Conservation (phyloP, 2,113 vertebrate genomes). For the Lucifuga dentata region DNA sequence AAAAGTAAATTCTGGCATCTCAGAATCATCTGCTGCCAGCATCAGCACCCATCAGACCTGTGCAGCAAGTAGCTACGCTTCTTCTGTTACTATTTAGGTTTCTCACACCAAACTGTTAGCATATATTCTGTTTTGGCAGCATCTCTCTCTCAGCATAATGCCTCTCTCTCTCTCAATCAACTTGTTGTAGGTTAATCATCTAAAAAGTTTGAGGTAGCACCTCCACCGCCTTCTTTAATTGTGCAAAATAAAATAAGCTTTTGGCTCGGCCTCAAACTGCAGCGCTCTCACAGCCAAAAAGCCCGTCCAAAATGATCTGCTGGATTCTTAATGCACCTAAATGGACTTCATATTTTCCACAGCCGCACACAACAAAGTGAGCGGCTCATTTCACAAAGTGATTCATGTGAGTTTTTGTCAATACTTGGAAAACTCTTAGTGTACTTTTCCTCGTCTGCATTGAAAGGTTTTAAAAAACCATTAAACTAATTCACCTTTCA, state of each 20-base stretch:
- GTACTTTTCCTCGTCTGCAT: not conserved
- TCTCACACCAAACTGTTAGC: slow-evolving; percentile 5
- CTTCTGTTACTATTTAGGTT: too few relatives aligned
- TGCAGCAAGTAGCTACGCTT: too few relatives aligned
- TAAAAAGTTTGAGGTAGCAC: slow-evolving; percentile 32
- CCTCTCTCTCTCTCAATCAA: slow-evolving; percentile 17
- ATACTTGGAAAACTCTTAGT: slow-evolving; percentile 26
- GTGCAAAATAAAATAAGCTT: slow-evolving; percentile 45
- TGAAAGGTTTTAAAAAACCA: slow-evolving; percentile 22
- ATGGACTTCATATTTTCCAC: slow-evolving; percentile 55
- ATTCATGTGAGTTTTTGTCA: slow-evolving; percentile 37
- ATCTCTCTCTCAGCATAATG: slow-evolving; percentile 7
- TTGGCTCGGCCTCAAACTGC: slow-evolving; percentile 40
- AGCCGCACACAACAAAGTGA: slow-evolving; percentile 48
- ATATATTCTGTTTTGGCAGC: slow-evolving; percentile 4
- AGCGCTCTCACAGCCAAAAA: slow-evolving; percentile 45
- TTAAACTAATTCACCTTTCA: slow-evolving; percentile 23
- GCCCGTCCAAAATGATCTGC: slow-evolving; percentile 30
- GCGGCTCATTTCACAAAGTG: slow-evolving; percentile 27
- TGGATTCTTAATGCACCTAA: slow-evolving; percentile 47
- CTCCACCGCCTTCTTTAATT: slow-evolving; percentile 32
- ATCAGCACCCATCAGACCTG: too few relatives aligned
- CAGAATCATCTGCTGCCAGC: too few relatives aligned
- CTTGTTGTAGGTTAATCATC: slow-evolving; percentile 56
- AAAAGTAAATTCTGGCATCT: not conserved